Evolutionary conservation across 1,140 invertebrate genomes (phyloP), one percentile per base, ranked within the genome.

Genomic region (Drosophila arawakana): DNA sequence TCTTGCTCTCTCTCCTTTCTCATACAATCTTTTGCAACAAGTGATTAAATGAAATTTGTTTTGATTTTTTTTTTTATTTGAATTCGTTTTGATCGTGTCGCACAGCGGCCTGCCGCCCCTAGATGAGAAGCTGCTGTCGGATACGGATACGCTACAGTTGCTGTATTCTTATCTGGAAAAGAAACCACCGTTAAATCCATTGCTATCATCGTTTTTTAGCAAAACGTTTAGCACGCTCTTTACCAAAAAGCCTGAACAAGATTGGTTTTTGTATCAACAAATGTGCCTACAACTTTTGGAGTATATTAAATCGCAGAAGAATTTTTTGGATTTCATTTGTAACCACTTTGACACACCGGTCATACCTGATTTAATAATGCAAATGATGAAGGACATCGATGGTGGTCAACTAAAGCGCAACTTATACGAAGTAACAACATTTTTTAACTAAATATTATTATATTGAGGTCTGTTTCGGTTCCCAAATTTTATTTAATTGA

Each of bases 181-280:
- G 60, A 96, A 97, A 69, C 95, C 96, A 90, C 96, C 97, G 39
- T 94, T 99, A 49, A 99, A 99, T 94, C 97, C 98, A 68, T 93
- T 99, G 59, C 94, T 99, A 82, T 97, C 98, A 39, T 98, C 97
- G 76, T 99, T 98, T 94, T 98, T 98, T 94, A 98, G 97, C 93
- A 98, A 98, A 95, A 97, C 97, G 59, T 95, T 99, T 92, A 96
- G 97, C 82, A 95, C 97, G 92, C 94, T 98, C 78, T 95, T 98
- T 72, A 95, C 95, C 67, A 95, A 96, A 90, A 97, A 96, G 80
- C 91, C 93, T 69, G 93, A 94, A 91, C 93, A 94, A 96, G 96
- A 97, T 94, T 98, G 97, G 96, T 97, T 97, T 93, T 96, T 96
- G 89, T 97, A 97, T 94, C 96, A 97, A 94, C 95, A 97, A 90